Base-by-base conservation (phyloP, 2,888 invertebrate genomes). In the Amblyjoppa fuscipennis region DNA sequence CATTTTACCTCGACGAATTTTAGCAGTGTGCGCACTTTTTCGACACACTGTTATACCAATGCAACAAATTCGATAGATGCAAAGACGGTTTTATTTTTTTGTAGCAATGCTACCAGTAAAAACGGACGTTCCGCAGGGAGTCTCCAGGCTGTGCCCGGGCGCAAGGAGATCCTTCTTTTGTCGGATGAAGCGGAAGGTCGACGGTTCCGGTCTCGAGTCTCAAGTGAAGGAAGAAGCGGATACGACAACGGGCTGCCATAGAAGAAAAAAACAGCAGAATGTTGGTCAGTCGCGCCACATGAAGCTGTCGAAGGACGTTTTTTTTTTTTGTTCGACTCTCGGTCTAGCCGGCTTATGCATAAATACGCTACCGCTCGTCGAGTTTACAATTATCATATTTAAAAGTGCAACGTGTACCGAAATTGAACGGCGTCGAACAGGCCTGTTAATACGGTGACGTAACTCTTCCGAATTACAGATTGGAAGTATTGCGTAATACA, bases 111-210 rank as follows among this genome's bases (percentile, higher is more conserved):
- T 98, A 90, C 98, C 98, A 11, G 97, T 98, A 68, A 98, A 98
- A 94, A 96, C 98, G 1, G 98, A 98, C 92, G 95, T 98, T 82
- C 97, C 97, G 6, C 96, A 97, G 88, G 97, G 96, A 49, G 96
- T 96, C 7, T 96, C 97, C 0, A 96, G 97, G 38, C 95, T 98
- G 11, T 97, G 98, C 93, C 97, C 98, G 0, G 99, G 99, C 5
- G 98, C 98, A 0, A 95, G 98, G 3, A 95, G 99, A 53, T 98
- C 98, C 0, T 99, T 99, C 94, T 98, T 98, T 94, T 99, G 98
- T 93, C 96, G 98, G 85, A 98, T 99, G 97, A 98, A 98, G 94
- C 96, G 97, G 90, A 97, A 97, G 93, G 93, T 95, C 13, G 92
- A 93, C 31, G 90, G 84, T 0, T 81, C 89, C 82, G 2, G 78